Evolutionary conservation across 1,140 invertebrate genomes (phyloP).

Genomic region (Homalodisca vitripennis): DNA sequence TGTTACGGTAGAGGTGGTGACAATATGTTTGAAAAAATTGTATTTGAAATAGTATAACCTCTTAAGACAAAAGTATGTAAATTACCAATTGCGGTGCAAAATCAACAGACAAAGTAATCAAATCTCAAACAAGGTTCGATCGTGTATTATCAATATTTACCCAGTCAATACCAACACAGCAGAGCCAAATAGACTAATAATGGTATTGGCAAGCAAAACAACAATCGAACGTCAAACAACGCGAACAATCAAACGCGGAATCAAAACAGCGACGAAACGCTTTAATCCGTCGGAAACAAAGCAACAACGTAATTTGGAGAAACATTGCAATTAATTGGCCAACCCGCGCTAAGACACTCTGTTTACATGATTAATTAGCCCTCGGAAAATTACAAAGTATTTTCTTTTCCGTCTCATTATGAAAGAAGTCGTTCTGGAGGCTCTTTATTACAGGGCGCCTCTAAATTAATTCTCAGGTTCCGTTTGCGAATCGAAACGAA

Average conservation of each 20-base stretch:
- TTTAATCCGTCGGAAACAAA: background rate
- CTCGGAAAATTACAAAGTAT: constrained; percentile 33
- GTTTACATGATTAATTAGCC: constrained; percentile 27
- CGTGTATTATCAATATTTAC: constrained; percentile 10
- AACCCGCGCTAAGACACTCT: background rate
- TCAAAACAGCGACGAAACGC: background rate
- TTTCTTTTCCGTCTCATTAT: constrained; percentile 21
- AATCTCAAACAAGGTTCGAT: background rate
- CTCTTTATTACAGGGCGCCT: background rate
- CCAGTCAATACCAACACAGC: constrained; percentile 6
- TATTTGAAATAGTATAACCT: too few relatives aligned
- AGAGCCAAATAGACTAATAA: constrained; percentile 12
- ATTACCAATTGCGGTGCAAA: too few relatives aligned
- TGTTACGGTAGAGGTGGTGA: too few relatives aligned
- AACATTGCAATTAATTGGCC: background rate
- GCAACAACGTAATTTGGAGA: background rate
- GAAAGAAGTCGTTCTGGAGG: background rate
- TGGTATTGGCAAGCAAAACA: constrained; percentile 18
- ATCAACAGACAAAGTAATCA: background rate
- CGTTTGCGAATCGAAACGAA: constrained; percentile 20
- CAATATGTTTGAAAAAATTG: too few relatives aligned
- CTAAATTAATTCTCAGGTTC: constrained; percentile 29
- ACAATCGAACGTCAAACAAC: background rate
- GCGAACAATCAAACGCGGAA: background rate
- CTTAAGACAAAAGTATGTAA: too few relatives aligned